Base-by-base conservation (phyloP, 1,140 invertebrate genomes). In the Euglossa dilemma region DNA sequence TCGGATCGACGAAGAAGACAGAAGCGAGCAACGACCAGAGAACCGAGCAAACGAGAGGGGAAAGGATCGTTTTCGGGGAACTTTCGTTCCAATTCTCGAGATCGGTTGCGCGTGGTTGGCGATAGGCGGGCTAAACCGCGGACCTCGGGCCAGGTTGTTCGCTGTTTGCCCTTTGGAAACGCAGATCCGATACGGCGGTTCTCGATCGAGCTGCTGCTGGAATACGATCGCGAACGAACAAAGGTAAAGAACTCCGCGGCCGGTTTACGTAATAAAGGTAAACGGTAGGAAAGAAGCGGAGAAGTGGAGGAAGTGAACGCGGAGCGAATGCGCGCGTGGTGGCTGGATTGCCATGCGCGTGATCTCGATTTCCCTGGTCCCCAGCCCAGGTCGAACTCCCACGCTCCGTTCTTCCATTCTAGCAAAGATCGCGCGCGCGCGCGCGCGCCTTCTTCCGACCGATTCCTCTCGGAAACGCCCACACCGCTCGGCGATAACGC, bases 341-440 rank as follows among this genome's bases (percentile, higher is more conserved):
- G n/a, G 64, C 23, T 59, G 63, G 56, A 69, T 80, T 66, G 59
- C 57, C 57, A 75, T 67, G 79, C 83, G 47, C 83, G 79, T 85
- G 83, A 85, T 85, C 83, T 82, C 78, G 79, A 85, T 85, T 85
- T 82, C 83, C 70, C 71, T 75, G 79, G 54, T 69, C 59, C 69
- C 1, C 1, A 73, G 78, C 28, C 47, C 79, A 70, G 71, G 83
- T 85, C 83, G 83, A 75, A 85, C 83, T 85, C 83, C 83, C 83
- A 85, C 83, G 83, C 83, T 85, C 75, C 47, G 56, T 64, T 78
- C 56, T 83, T 78, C 23, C 66, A 77, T 78, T 71, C 73, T 70
- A 74, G 75, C 78, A 83, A 78, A 82, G 80, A 82, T 82, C 80
- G 80, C 64, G 63, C 64, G 63, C 54, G 47, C 81, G 66, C 80